These are phyloP conservation scores for Ardeotis arabs DNA, from an alignment of 2,113 vertebrate genomes.

Conservation along the genomic window DNA sequence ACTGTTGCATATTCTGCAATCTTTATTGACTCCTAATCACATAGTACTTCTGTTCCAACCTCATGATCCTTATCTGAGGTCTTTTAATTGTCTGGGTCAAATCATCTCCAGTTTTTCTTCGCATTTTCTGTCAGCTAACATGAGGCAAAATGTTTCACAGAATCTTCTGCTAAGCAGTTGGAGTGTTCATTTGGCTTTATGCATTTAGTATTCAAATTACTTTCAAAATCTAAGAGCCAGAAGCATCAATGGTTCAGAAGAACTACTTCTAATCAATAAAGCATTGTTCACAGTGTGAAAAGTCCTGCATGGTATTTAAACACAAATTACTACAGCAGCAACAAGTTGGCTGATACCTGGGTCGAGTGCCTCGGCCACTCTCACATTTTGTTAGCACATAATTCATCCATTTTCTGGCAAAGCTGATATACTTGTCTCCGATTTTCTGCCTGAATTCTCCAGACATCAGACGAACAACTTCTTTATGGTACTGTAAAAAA, in stretches of 20 bases:
- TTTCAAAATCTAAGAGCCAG: not conserved
- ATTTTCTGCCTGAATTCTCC: conserved; percentile 96
- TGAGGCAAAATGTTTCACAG: not conserved
- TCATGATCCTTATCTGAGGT: not conserved
- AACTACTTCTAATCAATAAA: not conserved
- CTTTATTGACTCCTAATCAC: not conserved
- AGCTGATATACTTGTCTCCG: conserved; percentile 94
- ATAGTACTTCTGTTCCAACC: not conserved
- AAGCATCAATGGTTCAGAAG: not conserved
- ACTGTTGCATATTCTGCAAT: not conserved
- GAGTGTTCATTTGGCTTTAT: not conserved
- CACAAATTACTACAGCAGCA: not conserved
- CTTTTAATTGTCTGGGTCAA: not conserved
- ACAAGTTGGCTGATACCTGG: conserved; percentile 82
- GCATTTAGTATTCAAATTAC: not conserved
- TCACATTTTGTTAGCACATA: conserved; percentile 98
- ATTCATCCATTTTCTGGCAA: conserved; percentile 98
- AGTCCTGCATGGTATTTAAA: not conserved
- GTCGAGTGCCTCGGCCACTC: conserved; percentile 94
- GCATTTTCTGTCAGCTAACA: not conserved
- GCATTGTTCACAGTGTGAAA: not conserved
- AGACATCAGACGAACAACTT: conserved; percentile 98
- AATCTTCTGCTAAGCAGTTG: not conserved
- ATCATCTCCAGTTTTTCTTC: not conserved
- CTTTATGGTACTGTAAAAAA: conserved; percentile 92